Evolutionary conservation across 2,797 vertebrate species (phyloP).

Genomic region (Todus mexicanus): DNA sequence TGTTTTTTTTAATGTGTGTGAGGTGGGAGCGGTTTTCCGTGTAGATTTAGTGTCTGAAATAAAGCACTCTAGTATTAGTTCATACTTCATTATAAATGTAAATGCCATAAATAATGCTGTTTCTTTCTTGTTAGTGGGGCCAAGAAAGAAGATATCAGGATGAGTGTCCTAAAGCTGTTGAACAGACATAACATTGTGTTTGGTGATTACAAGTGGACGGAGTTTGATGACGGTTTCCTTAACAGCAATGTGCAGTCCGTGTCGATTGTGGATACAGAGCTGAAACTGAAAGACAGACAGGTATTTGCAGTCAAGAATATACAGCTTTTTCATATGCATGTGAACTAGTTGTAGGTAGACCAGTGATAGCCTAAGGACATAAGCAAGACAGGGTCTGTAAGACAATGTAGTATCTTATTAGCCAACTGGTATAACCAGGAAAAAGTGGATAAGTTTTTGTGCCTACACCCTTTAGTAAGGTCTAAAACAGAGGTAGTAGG

Average conservation of each 20-base stretch:
- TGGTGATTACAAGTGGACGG: slow-evolving; percentile 90
- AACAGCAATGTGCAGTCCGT: slow-evolving; percentile 86
- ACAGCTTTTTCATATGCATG: background rate
- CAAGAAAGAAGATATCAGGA: slow-evolving; percentile 82
- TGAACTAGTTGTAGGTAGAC: background rate
- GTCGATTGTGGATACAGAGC: slow-evolving; percentile 84
- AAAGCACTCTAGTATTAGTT: background rate
- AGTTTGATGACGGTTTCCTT: slow-evolving; percentile 92
- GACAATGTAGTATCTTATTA: background rate
- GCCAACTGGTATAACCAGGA: background rate
- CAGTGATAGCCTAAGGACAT: background rate
- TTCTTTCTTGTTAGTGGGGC: slow-evolving; percentile 77
- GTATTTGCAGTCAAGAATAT: slow-evolving; percentile 28
- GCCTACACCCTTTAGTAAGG: background rate
- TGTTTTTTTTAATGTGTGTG: background rate
- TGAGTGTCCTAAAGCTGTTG: slow-evolving; percentile 81
- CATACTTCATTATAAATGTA: background rate
- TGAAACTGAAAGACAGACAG: slow-evolving; percentile 75
- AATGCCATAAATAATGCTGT: background rate
- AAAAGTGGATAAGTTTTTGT: background rate
- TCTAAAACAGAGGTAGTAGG: background rate
- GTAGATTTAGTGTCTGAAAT: background rate
- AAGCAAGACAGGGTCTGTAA: background rate
- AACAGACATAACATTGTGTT: slow-evolving; percentile 86
- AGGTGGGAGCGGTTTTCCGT: background rate